Percentiles rank a stretch among this genome's conserved stretches.
Conservation (phyloP, 2,888 invertebrate genomes). For the Drosophila hamatofila region DNA sequence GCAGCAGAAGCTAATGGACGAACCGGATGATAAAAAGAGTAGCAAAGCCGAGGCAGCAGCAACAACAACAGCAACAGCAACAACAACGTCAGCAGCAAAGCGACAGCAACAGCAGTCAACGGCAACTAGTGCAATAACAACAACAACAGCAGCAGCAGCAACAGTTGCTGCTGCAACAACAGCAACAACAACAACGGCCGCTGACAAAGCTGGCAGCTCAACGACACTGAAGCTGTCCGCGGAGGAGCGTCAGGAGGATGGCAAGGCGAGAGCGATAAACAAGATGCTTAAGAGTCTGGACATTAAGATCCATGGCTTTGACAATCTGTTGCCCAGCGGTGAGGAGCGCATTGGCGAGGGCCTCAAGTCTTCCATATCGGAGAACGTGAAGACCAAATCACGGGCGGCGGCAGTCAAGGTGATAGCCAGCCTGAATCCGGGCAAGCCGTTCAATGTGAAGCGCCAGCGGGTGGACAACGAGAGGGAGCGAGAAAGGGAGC, state of each 20-base stretch:
- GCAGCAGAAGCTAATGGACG: slow-evolving; percentile 59
- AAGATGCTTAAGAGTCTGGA: slow-evolving; percentile 85
- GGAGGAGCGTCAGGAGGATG: slow-evolving; percentile 79
- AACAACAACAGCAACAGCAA: not conserved
- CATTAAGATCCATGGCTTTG: slow-evolving; percentile 84
- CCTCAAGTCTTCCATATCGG: slow-evolving; percentile 85
- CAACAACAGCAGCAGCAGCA: slow-evolving; percentile 11
- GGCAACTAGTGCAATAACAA: slow-evolving; percentile 7
- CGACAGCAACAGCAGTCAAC: slow-evolving; percentile 8
- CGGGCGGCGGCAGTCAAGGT: slow-evolving; percentile 84
- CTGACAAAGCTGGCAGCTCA: slow-evolving; percentile 21
- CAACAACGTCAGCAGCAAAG: slow-evolving; percentile 5
- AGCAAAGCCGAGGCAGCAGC: slow-evolving; percentile 44
- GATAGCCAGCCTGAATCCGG: slow-evolving; percentile 73
- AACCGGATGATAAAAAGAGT: slow-evolving; percentile 53
- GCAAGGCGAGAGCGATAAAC: slow-evolving; percentile 83
- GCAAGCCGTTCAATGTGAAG: slow-evolving; percentile 60
- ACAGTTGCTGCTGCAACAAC: slow-evolving; percentile 14
- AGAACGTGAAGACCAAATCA: slow-evolving; percentile 85
- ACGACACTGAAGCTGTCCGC: slow-evolving; percentile 49
- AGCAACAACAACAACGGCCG: slow-evolving; percentile 2
- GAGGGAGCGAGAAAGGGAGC: not conserved
- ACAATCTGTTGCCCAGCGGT: slow-evolving; percentile 82
- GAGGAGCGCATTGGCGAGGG: slow-evolving; percentile 83
- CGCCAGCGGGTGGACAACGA: slow-evolving; percentile 52